Evolutionary conservation across 2,888 invertebrate genomes (phyloP).

Genomic region (Ectemnius continuus): DNA sequence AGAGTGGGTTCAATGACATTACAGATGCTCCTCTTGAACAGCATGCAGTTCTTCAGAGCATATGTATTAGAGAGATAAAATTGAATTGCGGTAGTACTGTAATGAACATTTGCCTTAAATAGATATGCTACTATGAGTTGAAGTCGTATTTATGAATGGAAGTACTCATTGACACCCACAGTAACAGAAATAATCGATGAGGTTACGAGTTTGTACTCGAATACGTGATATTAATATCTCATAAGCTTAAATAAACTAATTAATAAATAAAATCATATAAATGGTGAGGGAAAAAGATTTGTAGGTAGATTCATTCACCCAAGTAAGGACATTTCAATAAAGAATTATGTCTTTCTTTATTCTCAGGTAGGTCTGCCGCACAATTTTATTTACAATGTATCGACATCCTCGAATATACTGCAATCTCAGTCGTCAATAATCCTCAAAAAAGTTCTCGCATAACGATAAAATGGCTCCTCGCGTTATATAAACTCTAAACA

Average conservation of each 20-base stretch:
- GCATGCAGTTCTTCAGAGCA: no score
- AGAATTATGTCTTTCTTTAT: conserved; percentile 62
- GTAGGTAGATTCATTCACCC: neutral
- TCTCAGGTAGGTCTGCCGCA: conserved; percentile 62
- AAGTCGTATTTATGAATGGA: no score
- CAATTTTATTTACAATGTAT: conserved; percentile 70
- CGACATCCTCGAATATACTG: conserved; percentile 64
- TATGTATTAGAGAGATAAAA: no score
- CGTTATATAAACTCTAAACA: conserved; percentile 66
- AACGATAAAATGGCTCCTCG: conserved; percentile 47
- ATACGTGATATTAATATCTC: no score
- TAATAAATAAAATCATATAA: neutral
- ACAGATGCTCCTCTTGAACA: no score
- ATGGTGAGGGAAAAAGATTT: neutral
- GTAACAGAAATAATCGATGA: no score
- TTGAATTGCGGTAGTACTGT: no score
- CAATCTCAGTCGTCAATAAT: conserved; percentile 64
- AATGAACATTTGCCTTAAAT: no score
- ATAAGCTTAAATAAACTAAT: no score
- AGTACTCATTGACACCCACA: no score
- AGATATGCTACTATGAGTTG: no score
- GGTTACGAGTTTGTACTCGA: neutral
- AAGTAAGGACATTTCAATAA: conserved; percentile 22
- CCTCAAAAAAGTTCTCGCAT: conserved; percentile 55
- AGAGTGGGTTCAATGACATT: no score